Percentiles rank a stretch among this genome's conserved stretches.
Evolutionary conservation across 92 coral and sea anemone species (phyloP).

Genomic region (Nematostella vectensis): DNA sequence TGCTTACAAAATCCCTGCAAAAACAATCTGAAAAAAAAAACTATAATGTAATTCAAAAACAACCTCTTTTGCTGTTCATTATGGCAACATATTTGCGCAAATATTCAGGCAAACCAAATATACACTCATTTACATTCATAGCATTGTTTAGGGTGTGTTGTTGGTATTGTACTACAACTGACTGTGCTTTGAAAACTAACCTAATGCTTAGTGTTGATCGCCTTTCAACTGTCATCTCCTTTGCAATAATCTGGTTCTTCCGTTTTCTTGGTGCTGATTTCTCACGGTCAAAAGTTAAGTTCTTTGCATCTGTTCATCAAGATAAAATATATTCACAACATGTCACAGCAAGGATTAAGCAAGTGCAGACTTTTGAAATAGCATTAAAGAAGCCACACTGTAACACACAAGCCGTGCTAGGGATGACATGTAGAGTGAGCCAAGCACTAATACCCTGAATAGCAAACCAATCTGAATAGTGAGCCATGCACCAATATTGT

Average conservation of each 20-base stretch:
- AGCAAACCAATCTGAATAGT: no score
- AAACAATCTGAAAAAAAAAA: constrained; percentile 49
- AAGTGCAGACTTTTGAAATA: no score
- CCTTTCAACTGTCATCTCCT: constrained; percentile 84
- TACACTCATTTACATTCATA: no score
- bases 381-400: no score
- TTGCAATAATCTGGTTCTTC: constrained; percentile 67
- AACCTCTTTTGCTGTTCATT: no score
- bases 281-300: constrained; percentile 82
- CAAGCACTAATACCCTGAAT: no score
- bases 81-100: not conserved
- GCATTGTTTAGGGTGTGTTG: no score
- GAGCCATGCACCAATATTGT: no score
- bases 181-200: constrained; percentile 27
- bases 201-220: constrained; percentile 92
- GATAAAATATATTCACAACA: not conserved
- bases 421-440: no score
- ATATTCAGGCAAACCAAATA: not conserved
- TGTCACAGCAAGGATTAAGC: no score
- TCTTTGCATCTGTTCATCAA: constrained; percentile 62
- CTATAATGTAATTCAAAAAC: not conserved
- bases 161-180: no score
- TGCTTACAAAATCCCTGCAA: constrained; percentile 75
- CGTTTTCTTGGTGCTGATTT: constrained; percentile 84
- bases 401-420: no score